phyloP scores from a whole-genome alignment of 2,888 invertebrate species.

The Morpho achilles region DNA sequence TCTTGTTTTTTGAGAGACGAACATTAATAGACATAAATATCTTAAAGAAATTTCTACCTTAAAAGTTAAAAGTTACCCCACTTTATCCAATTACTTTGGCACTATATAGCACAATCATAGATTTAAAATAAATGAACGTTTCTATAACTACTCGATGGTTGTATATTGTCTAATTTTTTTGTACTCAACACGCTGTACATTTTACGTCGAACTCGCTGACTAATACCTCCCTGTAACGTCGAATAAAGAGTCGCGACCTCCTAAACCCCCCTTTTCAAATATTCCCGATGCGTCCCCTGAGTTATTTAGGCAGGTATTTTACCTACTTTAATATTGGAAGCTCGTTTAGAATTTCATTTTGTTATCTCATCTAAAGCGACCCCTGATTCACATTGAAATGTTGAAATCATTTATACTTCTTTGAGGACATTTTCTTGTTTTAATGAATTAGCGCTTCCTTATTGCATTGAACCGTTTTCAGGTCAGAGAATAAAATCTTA shows the following conservation, averaged over 20 bases:
- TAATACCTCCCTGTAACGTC: slow-evolving; percentile 19
- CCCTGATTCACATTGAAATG: slow-evolving; percentile 24
- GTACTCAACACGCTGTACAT: not conserved
- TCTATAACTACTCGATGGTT: not conserved
- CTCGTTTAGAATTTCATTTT: slow-evolving; percentile 44
- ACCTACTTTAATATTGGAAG: slow-evolving; percentile 40
- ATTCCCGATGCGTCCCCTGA: slow-evolving; percentile 38
- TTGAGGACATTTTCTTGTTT: slow-evolving; percentile 5
- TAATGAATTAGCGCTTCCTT: slow-evolving; percentile 2
- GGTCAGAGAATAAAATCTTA: too few relatives aligned
- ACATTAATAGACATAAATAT: too few relatives aligned
- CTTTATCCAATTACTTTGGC: too few relatives aligned
- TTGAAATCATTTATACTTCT: slow-evolving; percentile 18
- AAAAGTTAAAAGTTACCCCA: too few relatives aligned
- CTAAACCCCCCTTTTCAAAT: slow-evolving; percentile 31
- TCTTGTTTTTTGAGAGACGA: too few relatives aligned
- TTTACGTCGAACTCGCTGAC: not conserved
- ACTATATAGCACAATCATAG: too few relatives aligned
- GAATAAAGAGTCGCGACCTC: slow-evolving; percentile 22
- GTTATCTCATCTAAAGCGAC: slow-evolving; percentile 36
- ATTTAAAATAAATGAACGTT: not conserved
- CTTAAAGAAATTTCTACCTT: too few relatives aligned
- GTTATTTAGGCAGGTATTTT: slow-evolving; percentile 45
- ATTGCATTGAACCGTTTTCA: too few relatives aligned
- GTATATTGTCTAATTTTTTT: not conserved